Conservation (phyloP, 2,888 invertebrate genomes). For the Plebejus argus region DNA sequence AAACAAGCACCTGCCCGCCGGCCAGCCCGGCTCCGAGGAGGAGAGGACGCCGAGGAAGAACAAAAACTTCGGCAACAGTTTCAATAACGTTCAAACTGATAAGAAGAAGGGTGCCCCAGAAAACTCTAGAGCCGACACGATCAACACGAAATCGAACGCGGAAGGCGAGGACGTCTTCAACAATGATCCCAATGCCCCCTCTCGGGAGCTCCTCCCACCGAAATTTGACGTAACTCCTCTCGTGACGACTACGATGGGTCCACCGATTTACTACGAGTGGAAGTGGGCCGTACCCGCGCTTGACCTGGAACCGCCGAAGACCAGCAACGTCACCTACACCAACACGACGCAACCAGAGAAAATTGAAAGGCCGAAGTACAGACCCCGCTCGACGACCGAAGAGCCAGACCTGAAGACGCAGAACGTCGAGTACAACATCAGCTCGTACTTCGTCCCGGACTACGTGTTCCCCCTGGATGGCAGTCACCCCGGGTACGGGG, state of each 20-base stretch:
- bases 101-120: slow-evolving; percentile 55
- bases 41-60: slow-evolving; percentile 61
- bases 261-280: slow-evolving; percentile 84
- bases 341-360: slow-evolving; percentile 44
- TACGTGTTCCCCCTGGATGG: slow-evolving; percentile 82
- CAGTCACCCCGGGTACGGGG: slow-evolving; percentile 81
- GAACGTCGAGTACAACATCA: slow-evolving; percentile 79
- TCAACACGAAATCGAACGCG: slow-evolving; percentile 53
- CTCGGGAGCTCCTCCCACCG: slow-evolving; percentile 76
- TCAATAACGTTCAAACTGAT: slow-evolving; percentile 55
- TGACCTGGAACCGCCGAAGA: slow-evolving; percentile 79
- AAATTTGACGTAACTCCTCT: slow-evolving; percentile 66
- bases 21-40: slow-evolving; percentile 67
- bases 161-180: slow-evolving; percentile 37
- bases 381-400: slow-evolving; percentile 59
- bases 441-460: slow-evolving; percentile 82
- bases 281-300: slow-evolving; percentile 84
- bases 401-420: slow-evolving; percentile 52
- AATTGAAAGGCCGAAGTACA: slow-evolving; percentile 57
- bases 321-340: slow-evolving; percentile 62
- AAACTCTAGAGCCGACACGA: slow-evolving; percentile 56
- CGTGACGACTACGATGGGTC: slow-evolving; percentile 79
- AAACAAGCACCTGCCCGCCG: slow-evolving; percentile 65
- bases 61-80: slow-evolving; percentile 56
- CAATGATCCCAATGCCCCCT: slow-evolving; percentile 45